Evolutionary conservation across 1,140 invertebrate genomes (phyloP).

Genomic region (Nomia melanderi): DNA sequence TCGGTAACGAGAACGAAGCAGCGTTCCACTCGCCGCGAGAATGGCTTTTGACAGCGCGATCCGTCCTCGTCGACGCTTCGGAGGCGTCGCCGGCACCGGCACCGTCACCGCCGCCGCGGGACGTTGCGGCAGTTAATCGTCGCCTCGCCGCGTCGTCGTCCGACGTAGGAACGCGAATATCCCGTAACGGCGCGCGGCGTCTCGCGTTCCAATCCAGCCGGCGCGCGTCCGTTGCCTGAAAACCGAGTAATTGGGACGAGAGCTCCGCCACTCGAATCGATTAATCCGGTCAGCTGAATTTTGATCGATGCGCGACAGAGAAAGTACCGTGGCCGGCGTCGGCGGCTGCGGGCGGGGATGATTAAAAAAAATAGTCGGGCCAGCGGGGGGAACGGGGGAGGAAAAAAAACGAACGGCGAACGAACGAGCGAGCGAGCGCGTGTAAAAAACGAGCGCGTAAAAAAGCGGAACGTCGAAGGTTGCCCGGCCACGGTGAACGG

Average conservation of each 20-base stretch:
- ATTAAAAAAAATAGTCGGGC: slow-evolving; percentile 36
- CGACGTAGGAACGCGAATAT: not conserved
- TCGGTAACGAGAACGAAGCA: slow-evolving; percentile 28
- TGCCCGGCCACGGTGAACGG: slow-evolving; percentile 21
- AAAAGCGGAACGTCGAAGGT: slow-evolving; percentile 13
- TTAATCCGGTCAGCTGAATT: slow-evolving; percentile 53
- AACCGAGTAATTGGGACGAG: slow-evolving; percentile 27
- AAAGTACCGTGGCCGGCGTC: slow-evolving; percentile 16
- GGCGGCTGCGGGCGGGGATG: slow-evolving; percentile 1
- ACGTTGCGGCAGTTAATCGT: slow-evolving; percentile 6
- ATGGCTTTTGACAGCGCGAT: slow-evolving; percentile 50
- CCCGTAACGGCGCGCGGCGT: not conserved
- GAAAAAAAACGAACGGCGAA: not conserved
- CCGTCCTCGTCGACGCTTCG: slow-evolving; percentile 29
- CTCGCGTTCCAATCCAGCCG: not conserved
- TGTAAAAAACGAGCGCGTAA: slow-evolving; percentile 9
- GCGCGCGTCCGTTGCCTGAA: slow-evolving; percentile 1
- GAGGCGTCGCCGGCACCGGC: too few species aligned
- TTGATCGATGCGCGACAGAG: slow-evolving; percentile 50
- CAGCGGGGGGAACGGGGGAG: too few species aligned
- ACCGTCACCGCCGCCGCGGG: slow-evolving; percentile 26
- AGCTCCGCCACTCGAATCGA: slow-evolving; percentile 20
- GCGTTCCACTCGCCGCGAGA: slow-evolving; percentile 34
- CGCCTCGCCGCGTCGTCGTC: not conserved
- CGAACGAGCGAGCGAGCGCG: too few species aligned